Percentiles rank a stretch among this genome's conserved stretches.
Evolutionary conservation across 2,113 vertebrate species (phyloP).

Genomic region (Turnix velox): DNA sequence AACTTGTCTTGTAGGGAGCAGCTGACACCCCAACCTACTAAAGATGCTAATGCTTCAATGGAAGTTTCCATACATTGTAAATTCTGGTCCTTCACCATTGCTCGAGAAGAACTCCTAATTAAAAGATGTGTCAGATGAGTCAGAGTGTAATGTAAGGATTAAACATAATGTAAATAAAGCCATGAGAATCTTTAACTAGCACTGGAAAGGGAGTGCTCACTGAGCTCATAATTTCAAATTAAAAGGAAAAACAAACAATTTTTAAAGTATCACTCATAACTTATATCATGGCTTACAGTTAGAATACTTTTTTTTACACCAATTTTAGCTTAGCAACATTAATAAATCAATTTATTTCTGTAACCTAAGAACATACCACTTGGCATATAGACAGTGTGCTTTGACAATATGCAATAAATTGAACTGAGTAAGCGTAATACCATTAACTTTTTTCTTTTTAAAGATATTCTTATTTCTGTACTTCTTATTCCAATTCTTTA

Average conservation of each 20-base stretch:
- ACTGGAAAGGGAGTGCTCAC: neutral
- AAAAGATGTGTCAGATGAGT: neutral
- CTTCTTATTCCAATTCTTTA: neutral
- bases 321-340: neutral
- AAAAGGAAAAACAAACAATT: neutral
- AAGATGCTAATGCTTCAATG: neutral
- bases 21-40: neutral
- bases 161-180: neutral
- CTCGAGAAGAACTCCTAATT: neutral
- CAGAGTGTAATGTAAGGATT: neutral
- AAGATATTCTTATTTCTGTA: neutral
- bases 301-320: neutral
- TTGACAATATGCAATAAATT: neutral
- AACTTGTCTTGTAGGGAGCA: neutral
- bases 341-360: neutral
- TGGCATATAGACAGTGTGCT: neutral
- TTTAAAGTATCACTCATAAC: neutral
- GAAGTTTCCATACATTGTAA: neutral
- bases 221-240: neutral
- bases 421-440: neutral
- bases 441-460: neutral
- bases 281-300: neutral
- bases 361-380: neutral
- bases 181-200: neutral
- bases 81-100: neutral